A percentile compares a stretch with the other conserved stretches of the same genome.
phyloP scores from a whole-genome alignment of 2,888 invertebrate genomes.

The Anticlea derivata region DNA sequence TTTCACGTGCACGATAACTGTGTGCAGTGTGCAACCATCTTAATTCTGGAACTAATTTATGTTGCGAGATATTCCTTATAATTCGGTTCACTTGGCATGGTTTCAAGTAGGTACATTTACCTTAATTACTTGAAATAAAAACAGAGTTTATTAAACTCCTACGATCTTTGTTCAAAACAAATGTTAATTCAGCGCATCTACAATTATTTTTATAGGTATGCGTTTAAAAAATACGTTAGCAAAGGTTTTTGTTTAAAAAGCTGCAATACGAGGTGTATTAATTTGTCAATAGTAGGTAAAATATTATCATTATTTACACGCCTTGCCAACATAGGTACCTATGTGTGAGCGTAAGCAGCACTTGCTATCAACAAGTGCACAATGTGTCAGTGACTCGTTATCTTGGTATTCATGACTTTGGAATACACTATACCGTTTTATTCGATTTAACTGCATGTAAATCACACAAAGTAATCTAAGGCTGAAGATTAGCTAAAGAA shows the following conservation, averaged over 20 bases:
- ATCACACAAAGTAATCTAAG: constrained; percentile 12
- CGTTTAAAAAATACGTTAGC: neutral
- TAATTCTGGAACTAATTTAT: constrained; percentile 2
- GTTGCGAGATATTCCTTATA: neutral
- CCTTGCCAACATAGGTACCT: constrained; percentile 39
- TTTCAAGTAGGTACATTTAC: too few species aligned
- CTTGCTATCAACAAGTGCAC: constrained; percentile 44
- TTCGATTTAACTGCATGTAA: constrained; percentile 29
- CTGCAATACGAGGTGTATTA: too few species aligned
- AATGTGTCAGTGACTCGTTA: constrained; percentile 59
- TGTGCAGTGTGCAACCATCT: neutral
- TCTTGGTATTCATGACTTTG: constrained; percentile 53
- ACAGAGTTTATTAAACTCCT: constrained; percentile 9
- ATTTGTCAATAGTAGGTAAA: constrained; percentile 13
- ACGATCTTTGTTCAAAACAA: constrained; percentile 6
- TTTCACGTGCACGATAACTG: constrained; percentile 11
- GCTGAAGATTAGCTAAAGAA: neutral
- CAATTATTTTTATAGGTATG: neutral
- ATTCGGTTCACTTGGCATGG: too few species aligned
- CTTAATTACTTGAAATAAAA: neutral
- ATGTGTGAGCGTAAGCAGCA: constrained; percentile 26
- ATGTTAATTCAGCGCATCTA: constrained; percentile 9
- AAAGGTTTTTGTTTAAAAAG: constrained; percentile 14
- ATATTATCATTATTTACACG: constrained; percentile 39
- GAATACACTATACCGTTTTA: constrained; percentile 37